Evolutionary conservation across 2,113 vertebrate genomes (phyloP), one percentile per base, ranked within the genome.

Genomic region (Austrofundulus limnaeus): DNA sequence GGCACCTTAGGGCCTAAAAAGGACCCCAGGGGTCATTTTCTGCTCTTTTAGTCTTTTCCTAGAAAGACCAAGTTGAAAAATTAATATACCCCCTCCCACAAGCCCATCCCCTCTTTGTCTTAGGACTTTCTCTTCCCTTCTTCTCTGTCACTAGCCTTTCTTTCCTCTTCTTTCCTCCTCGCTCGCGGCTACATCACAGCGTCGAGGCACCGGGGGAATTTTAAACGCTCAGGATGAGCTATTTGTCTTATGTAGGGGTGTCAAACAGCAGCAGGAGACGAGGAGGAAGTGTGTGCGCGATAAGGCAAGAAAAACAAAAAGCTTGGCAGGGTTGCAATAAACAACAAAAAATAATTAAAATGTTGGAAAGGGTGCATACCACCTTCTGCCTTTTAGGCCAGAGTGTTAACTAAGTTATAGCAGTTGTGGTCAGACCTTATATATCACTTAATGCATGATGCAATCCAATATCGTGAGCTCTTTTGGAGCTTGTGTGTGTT

Each of bases 201-300:
- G 88, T 94, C 92, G 91, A 90, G 91, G 92, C 90, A 85, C 92
- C 88, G 79, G 90, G 92, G 94, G 94, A 94, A 94, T 95, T 94
- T 94, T 93, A 95, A 85, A 96, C 91, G 92, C 91, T 93, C 86
- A 80, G 92, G 92, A 94, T 94, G 93, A 94, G 94, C 94, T 94
- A 94, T 95, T 95, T 95, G 94, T 94, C 93, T 94, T 93, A 89
- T 86, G 55, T 90, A 88, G 91, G 90, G 63, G 47, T 41, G 55
- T 77, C 54, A 50, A 61, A 77, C 46, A 46, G 67, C 60, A 64
- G 51, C 37, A 52, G 71, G 65, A 71, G 67, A 62, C 48, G 5
- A 56, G 60, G 61, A 52, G 49, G 64, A 57, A 61, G 42, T 13
- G 37, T 46, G 63, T 66, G 51, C 19, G 34, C 0, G 6, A 19